Evolutionary conservation across 2,113 vertebrate genomes (phyloP), one percentile per base, ranked within the genome.

Genomic region (Natator depressus): DNA sequence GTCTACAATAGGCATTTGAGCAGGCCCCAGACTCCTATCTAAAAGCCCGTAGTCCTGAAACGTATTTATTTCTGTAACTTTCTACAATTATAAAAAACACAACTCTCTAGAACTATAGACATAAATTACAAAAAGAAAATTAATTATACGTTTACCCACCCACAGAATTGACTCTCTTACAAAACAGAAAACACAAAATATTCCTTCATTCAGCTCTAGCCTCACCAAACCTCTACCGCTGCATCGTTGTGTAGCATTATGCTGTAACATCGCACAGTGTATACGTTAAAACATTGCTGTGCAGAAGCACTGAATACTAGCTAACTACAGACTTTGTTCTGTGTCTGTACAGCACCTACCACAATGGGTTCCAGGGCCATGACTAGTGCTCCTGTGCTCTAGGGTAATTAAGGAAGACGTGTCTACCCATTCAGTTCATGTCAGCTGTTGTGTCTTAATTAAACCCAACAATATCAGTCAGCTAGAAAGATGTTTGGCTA

Each of bases 1-100:
- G 24, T 78, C 38, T 46, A 27, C 25, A 46, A 94, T 94, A 92
- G 89, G 29, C 89, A 89, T 96, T 96, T 95, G 95, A 95, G 95
- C 95, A 94, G 72, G 75, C 94, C 94, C 93, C 95, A 96, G 97
- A 93, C 94, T 89, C 75, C 80, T 97, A 92, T 95, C 96, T 92
- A 91, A 95, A 95, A 62, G 65, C 95, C 85, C 94, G 93, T 93
- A 89, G 85, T 83, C 20, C 85, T 89, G 72, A 96, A 79, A 93
- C 47, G 42, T 29, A 16, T 47, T 94, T 92, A 93, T 95, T 95
- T 92, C 89, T 89, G 65, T 92, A 89, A 95, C 94, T 89, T 95
- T 85, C 85, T 82, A 75, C 65, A 92, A 87, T 93, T 93, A 96
- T 84, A 96, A 89, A 89, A 95, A 91, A 86, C 72, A 83, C 90